Evolutionary conservation across 1,140 invertebrate species (phyloP).

Genomic region (Lepidurus couesii): DNA sequence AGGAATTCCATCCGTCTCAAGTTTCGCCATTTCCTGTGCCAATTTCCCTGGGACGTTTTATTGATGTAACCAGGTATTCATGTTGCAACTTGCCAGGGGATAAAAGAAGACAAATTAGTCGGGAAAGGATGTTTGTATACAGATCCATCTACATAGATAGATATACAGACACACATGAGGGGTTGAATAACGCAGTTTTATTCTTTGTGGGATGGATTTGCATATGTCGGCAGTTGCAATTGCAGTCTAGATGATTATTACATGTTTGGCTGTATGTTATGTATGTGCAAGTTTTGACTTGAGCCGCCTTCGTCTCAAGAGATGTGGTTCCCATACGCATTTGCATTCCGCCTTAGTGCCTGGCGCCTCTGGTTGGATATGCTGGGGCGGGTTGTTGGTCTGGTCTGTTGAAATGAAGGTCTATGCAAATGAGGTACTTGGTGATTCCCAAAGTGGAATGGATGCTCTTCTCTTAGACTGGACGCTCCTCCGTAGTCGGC

Average conservation of each 20-base stretch:
- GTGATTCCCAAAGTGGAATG: neutral
- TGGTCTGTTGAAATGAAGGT: slow-evolving; percentile 5
- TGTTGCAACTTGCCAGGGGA: neutral
- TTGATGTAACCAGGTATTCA: neutral
- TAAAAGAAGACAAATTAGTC: neutral
- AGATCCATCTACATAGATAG: neutral
- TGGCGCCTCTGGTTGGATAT: neutral
- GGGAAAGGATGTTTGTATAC: neutral
- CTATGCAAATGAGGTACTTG: slow-evolving; percentile 18
- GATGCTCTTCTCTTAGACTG: neutral
- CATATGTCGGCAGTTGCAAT: slow-evolving; percentile 21
- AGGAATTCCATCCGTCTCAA: neutral
- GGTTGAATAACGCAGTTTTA: slow-evolving; percentile 3
- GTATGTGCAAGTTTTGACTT: slow-evolving; percentile 22
- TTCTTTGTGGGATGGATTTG: neutral
- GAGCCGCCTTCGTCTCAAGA: neutral
- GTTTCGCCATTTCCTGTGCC: neutral
- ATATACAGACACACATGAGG: neutral
- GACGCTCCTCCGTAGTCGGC: neutral
- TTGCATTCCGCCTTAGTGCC: slow-evolving; percentile 16
- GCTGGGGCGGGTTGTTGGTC: slow-evolving; percentile 20
- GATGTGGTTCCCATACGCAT: neutral
- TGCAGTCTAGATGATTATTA: slow-evolving; percentile 22
- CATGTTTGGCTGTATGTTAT: slow-evolving; percentile 19
- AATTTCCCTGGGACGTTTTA: neutral